These are phyloP conservation scores for Dolichoris vasculosae DNA, from an alignment of 1,140 invertebrate genomes.

Conservation along the genomic window DNA sequence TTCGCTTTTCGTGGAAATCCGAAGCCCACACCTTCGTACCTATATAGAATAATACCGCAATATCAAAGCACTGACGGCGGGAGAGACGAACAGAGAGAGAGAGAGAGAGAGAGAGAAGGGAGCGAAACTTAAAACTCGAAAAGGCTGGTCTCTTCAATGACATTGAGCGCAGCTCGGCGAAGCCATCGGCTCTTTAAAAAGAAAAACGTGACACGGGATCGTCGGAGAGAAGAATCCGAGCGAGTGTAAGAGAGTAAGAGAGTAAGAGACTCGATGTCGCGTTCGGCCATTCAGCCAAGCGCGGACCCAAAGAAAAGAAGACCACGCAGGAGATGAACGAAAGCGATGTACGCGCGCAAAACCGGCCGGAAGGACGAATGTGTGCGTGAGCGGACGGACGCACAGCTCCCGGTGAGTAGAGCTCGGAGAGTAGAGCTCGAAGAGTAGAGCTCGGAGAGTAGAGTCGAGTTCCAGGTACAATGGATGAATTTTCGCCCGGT, in stretches of 20 bases:
- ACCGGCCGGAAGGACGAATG: background rate
- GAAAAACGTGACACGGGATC: background rate
- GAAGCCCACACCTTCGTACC: background rate
- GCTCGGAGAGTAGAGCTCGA: too few species aligned
- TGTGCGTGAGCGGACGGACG: background rate
- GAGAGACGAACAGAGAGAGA: too few species aligned
- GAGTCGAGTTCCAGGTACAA: background rate
- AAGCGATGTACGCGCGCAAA: slow-evolving; percentile 1
- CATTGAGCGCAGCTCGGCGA: slow-evolving; percentile 1
- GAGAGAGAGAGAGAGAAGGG: too few species aligned
- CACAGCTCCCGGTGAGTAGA: background rate
- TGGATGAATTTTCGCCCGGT: background rate
- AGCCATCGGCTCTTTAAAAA: background rate
- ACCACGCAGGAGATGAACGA: background rate
- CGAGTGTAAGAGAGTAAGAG: background rate
- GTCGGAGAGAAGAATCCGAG: background rate
- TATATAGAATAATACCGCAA: background rate
- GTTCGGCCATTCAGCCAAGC: background rate
- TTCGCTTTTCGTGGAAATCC: slow-evolving; percentile 19
- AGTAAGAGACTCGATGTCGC: background rate
- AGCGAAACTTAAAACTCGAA: slow-evolving; percentile 32
- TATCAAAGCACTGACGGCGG: background rate
- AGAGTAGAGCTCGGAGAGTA: too few species aligned
- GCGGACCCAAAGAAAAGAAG: slow-evolving; percentile 15
- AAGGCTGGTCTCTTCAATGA: slow-evolving; percentile 18